A percentile compares a stretch with the other conserved stretches of the same genome.
These are phyloP conservation scores for Zygothrica quintamaculata DNA, from an alignment of 2,888 invertebrate genomes.

Conservation along the genomic window DNA sequence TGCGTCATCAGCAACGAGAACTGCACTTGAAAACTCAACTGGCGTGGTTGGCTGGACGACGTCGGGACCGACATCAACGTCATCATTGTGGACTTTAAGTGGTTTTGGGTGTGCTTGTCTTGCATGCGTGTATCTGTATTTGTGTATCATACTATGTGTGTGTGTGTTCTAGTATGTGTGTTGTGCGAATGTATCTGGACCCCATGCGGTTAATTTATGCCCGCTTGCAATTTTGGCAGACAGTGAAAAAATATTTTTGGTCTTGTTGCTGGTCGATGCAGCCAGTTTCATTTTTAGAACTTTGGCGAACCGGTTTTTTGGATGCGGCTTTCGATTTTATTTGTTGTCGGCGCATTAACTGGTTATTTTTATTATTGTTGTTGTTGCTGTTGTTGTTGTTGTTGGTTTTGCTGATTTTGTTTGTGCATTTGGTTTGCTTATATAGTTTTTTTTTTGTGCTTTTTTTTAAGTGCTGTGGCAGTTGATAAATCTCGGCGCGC, in stretches of 20 bases:
- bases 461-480: slow-evolving; percentile 44
- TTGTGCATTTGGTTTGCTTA: slow-evolving; percentile 33
- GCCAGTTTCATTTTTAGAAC: slow-evolving; percentile 80
- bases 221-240: slow-evolving; percentile 79
- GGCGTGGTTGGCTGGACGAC: slow-evolving; percentile 62
- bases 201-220: slow-evolving; percentile 78
- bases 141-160: slow-evolving; percentile 31
- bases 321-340: slow-evolving; percentile 78
- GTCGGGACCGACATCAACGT: slow-evolving; percentile 69
- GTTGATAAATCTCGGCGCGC: slow-evolving; percentile 72
- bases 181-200: slow-evolving; percentile 64
- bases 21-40: slow-evolving; percentile 80
- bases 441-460: slow-evolving; percentile 23
- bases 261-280: slow-evolving; percentile 63
- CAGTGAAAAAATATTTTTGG: slow-evolving; percentile 78
- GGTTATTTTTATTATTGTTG: slow-evolving; percentile 57
- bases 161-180: slow-evolving; percentile 31
- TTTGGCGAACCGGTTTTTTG: slow-evolving; percentile 76
- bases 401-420: slow-evolving; percentile 25
- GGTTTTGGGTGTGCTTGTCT: slow-evolving; percentile 76
- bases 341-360: slow-evolving; percentile 76
- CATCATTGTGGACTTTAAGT: slow-evolving; percentile 79
- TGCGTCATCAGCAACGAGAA: slow-evolving; percentile 73
- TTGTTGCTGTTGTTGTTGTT: slow-evolving; percentile 45
- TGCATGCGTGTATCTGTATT: slow-evolving; percentile 50